Evolutionary conservation across 1,140 invertebrate genomes (phyloP).

Genomic region (Armadillidium nasatum): DNA sequence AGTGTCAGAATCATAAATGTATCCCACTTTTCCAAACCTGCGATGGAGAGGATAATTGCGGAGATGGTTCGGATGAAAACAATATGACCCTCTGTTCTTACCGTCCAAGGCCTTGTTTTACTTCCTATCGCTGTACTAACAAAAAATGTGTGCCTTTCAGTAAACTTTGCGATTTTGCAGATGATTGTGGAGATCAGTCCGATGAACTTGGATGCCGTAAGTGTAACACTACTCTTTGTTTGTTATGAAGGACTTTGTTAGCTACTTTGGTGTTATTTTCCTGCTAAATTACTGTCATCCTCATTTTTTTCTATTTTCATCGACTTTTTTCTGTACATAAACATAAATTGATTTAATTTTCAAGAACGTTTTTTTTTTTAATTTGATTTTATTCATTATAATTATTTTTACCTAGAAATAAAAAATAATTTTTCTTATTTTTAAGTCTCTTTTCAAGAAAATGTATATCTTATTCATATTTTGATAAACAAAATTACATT

Average conservation of each 20-base stretch:
- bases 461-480: too few relatives aligned
- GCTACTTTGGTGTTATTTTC: too few relatives aligned
- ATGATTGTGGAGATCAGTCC: conserved; percentile 75
- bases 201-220: conserved; percentile 86
- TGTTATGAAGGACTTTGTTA: too few relatives aligned
- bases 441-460: too few relatives aligned
- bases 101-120: conserved; percentile 47
- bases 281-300: too few relatives aligned
- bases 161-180: conserved; percentile 75
- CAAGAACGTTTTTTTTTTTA: too few relatives aligned
- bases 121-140: conserved; percentile 84
- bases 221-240: conserved; percentile 45
- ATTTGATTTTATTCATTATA: too few relatives aligned
- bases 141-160: conserved; percentile 75
- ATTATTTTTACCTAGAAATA: too few relatives aligned
- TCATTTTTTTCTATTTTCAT: too few relatives aligned
- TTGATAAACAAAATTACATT: not conserved
- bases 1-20: conserved; percentile 79
- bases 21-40: conserved; percentile 77
- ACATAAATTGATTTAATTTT: too few relatives aligned
- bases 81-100: conserved; percentile 73
- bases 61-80: conserved; percentile 88
- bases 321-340: too few relatives aligned
- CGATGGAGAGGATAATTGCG: conserved; percentile 83
- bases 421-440: too few relatives aligned